phyloP scores from a whole-genome alignment of 2,888 invertebrate species.

The Drosophila atripex region DNA sequence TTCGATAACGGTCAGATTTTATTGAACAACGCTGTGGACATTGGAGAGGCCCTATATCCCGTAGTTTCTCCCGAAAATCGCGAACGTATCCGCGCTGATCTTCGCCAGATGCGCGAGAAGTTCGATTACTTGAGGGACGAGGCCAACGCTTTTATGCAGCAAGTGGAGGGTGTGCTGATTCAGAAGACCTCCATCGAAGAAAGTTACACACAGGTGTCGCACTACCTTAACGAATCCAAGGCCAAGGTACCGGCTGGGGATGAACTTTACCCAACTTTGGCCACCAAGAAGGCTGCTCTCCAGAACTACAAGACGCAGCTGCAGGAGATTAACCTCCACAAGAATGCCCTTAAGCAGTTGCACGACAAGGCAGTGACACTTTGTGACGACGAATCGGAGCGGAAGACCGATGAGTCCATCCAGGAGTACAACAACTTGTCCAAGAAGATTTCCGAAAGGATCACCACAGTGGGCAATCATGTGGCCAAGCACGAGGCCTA shows the following conservation, averaged over 20 bases:
- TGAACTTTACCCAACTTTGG: slow-evolving; percentile 90
- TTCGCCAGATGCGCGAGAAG: slow-evolving; percentile 91
- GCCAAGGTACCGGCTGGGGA: slow-evolving; percentile 89
- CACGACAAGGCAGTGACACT: slow-evolving; percentile 92
- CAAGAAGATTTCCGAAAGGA: slow-evolving; percentile 88
- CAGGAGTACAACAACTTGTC: slow-evolving; percentile 89
- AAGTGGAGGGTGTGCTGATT: slow-evolving; percentile 94
- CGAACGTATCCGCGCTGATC: slow-evolving; percentile 92
- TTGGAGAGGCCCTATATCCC: slow-evolving; percentile 94
- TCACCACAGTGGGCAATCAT: slow-evolving; percentile 88
- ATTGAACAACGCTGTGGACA: slow-evolving; percentile 91
- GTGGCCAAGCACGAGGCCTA: slow-evolving; percentile 93
- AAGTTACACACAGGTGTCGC: slow-evolving; percentile 93
- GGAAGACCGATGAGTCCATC: slow-evolving; percentile 89
- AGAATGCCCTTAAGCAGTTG: slow-evolving; percentile 92
- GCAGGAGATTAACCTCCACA: slow-evolving; percentile 94
- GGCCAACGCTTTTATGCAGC: slow-evolving; percentile 92
- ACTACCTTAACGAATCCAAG: slow-evolving; percentile 93
- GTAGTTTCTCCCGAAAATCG: slow-evolving; percentile 94
- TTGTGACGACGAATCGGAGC: slow-evolving; percentile 91
- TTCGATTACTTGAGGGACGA: slow-evolving; percentile 94
- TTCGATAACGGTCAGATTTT: slow-evolving; percentile 92
- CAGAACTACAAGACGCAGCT: slow-evolving; percentile 91
- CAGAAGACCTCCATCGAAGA: slow-evolving; percentile 97
- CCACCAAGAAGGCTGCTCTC: slow-evolving; percentile 94